Conservation (phyloP, 2,113 vertebrate genomes). For the Nothobranchius furzeri region DNA sequence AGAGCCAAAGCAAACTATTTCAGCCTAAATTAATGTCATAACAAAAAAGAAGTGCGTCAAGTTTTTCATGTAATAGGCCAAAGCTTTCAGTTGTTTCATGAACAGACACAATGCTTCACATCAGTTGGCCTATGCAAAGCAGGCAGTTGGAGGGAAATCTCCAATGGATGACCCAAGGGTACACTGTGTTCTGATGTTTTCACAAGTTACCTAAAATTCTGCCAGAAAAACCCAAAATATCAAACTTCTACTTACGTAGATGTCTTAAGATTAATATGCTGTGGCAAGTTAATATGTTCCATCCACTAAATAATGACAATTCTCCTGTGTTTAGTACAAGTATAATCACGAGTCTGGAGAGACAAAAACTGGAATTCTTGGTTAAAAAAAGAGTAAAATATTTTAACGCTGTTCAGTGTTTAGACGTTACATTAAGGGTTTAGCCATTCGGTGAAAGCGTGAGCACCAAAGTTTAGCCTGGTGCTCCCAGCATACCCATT, state of each 20-base stretch:
- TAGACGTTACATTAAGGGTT: slow-evolving; percentile 2
- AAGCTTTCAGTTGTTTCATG: slow-evolving; percentile 33
- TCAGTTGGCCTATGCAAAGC: slow-evolving; percentile 48
- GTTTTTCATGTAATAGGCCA: slow-evolving; percentile 30
- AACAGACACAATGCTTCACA: slow-evolving; percentile 28
- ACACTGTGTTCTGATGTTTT: too few relatives aligned
- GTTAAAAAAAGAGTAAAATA: background rate
- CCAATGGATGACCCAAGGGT: too few relatives aligned
- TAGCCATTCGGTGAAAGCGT: background rate
- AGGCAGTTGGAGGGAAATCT: slow-evolving; percentile 21
- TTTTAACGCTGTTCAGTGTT: background rate
- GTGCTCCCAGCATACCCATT: background rate
- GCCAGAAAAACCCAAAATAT: too few relatives aligned
- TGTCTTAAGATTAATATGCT: too few relatives aligned
- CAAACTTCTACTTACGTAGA: too few relatives aligned
- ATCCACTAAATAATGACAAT: background rate
- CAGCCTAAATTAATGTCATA: slow-evolving; percentile 33
- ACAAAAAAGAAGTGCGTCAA: slow-evolving; percentile 22
- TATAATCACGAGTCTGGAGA: background rate
- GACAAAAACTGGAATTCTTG: background rate
- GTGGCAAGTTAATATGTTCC: too few relatives aligned
- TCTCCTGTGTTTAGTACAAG: background rate
- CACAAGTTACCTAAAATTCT: too few relatives aligned
- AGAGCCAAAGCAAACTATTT: slow-evolving; percentile 24
- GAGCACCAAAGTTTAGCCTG: background rate